Evolutionary conservation across 2,113 vertebrate genomes (phyloP), one percentile per base, ranked within the genome.

Genomic region (Eubucco bourcierii): DNA sequence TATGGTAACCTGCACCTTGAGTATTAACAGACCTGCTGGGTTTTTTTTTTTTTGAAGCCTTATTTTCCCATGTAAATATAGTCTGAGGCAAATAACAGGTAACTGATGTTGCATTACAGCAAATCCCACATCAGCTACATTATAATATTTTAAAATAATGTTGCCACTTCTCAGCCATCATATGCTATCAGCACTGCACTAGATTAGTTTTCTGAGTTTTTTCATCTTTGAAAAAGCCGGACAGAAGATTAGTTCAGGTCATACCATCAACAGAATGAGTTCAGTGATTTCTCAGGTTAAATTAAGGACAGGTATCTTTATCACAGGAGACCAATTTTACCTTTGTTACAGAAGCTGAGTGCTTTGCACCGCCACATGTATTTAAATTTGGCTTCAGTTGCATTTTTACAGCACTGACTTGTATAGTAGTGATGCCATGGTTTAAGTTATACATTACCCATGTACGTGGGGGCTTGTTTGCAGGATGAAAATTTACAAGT

Each of bases 221-320:
- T 87, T 96, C 79, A 90, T 87, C 87, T 80, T 75, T 39, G 27
- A 87, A 80, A 80, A 88, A 67, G 75, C 87, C 68, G 82, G 85
- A 88, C 59, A 68, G 72, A 94, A 96, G 91, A 96, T 95, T 94
- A 94, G 91, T 91, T 95, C 72, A 95, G 90, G 90, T 58, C 90
- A 88, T 91, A 84, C 15, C 76, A 91, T 92, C 76, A 94, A 78
- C 71, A 95, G 94, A 94, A 86, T 72, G 93, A 91, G 76, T 58
- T 61, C 72, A 72, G 73, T 23, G 18, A 88, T 90, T 94, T 90
- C 93, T 94, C 82, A 94, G 66, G 33, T 79, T 96, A 92, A 92
- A 94, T 95, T 85, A 88, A 91, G 76, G 58, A 75, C 25, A 90
- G 87, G 29, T 13, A 74, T 93, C 82, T 79, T 80, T 65, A 94